phyloP scores from a whole-genome alignment of 2,797 vertebrate genomes.

The Halcyon smyrnensis region DNA sequence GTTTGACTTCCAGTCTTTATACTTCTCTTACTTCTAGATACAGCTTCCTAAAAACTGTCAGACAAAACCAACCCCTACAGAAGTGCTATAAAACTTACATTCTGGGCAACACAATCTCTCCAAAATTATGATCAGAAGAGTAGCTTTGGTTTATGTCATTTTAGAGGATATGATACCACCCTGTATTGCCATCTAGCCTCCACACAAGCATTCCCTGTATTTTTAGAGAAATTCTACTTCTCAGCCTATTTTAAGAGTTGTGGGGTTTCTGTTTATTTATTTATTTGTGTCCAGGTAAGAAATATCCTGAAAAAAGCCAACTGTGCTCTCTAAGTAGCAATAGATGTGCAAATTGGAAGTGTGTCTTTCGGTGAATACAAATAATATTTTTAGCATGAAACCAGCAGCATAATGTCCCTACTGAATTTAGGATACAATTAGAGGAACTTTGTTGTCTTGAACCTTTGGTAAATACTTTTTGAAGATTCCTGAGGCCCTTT shows the following conservation, averaged over 20 bases:
- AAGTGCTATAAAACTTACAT: background rate
- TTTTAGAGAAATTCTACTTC: background rate
- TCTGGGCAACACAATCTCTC: background rate
- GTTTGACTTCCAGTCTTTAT: background rate
- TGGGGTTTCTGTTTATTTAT: background rate
- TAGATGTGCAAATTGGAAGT: background rate
- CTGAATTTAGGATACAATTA: conserved; percentile 36
- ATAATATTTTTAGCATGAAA: conserved; percentile 35
- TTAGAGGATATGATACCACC: background rate
- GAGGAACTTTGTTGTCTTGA: background rate
- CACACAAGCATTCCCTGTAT: background rate
- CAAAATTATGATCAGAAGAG: background rate
- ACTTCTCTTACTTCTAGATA: background rate
- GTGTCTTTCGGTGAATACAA: background rate
- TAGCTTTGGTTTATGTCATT: background rate
- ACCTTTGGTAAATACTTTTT: conserved; percentile 2
- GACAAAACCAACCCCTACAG: background rate
- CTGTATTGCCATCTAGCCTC: background rate
- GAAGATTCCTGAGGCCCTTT: conserved; percentile 21
- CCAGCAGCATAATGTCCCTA: background rate
- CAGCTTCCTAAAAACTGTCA: background rate
- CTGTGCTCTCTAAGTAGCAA: background rate
- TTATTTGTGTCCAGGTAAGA: background rate
- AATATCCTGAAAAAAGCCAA: background rate
- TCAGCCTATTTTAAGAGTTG: background rate